These are phyloP conservation scores for Notodonta ziczac DNA, from an alignment of 2,888 invertebrate genomes.

Conservation along the genomic window DNA sequence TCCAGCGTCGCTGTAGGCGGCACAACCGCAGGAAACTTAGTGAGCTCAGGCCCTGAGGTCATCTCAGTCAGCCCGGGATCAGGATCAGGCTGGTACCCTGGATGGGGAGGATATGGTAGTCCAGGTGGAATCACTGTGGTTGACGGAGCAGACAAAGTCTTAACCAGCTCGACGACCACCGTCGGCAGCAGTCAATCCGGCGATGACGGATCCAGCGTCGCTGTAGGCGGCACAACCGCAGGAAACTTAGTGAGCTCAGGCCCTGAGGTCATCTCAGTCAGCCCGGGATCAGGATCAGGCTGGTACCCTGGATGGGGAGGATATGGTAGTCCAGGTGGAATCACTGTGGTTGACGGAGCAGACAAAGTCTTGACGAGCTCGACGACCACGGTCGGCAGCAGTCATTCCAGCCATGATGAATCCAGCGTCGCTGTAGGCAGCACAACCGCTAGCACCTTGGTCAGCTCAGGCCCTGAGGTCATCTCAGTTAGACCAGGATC, in stretches of 20 bases:
- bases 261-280: neutral
- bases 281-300: neutral
- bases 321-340: neutral
- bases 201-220: neutral
- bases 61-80: neutral
- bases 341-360: no score
- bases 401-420: neutral
- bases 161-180: neutral
- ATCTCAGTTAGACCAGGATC: no score
- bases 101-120: no score
- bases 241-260: neutral
- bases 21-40: neutral
- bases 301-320: no score
- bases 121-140: neutral
- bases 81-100: neutral
- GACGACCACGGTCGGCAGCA: no score
- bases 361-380: no score
- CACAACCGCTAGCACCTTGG: neutral
- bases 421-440: neutral
- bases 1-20: neutral
- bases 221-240: neutral
- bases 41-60: neutral
- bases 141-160: neutral
- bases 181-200: neutral
- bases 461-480: no score